Base-by-base conservation (phyloP, 2,888 invertebrate genomes). In the Drosophila austrosaltans region DNA sequence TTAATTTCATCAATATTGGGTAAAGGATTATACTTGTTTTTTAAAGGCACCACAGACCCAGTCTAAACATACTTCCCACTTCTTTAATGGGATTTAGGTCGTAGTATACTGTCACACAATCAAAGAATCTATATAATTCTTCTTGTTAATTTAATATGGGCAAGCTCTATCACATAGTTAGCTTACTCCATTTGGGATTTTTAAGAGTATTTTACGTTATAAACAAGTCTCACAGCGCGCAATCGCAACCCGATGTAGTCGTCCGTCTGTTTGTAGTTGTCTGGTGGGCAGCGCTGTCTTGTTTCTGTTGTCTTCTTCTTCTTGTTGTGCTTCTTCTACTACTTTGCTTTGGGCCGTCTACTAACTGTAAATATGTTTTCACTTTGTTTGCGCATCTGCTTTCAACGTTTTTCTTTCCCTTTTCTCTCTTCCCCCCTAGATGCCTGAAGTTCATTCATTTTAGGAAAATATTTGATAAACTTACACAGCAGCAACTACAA, bases 361-460 rank as follows among this genome's bases (percentile, higher is more conserved):
- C 48, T 87, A 88, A 88, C 88, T 86, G 88, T 89, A 85, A 89
- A 89, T 81, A 77, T 81, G 77, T 89, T 89, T 85, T 85, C 89
- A 85, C 89, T 89, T 89, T 83, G 88, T 82, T 86, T 83, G 88
- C 86, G 72, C 86, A 88, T 88, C 86, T 69, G 73, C 78, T 78
- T 88, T 82, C 36, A 69, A 40, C 66, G 53, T 66, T 75, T 54
- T 63, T 67, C 12, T 10, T 8, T 8, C 8, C 36, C 28, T 5
- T 4, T 28, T 7, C 36, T 10, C 36, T 36, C 36, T 36, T 36
- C 16, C 16, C 16, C 16, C 16, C 16, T 16, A 16, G 36, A 58
- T 69, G 66, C 58, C 66, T 67, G 62, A 44, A 69, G 73, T 72
- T 77, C 88, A 88, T 86, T 88, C 79, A 88, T 66, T 83, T 76